Evolutionary conservation across 2,113 vertebrate genomes (phyloP), one percentile per base, ranked within the genome.

Genomic region (Noctilio leporinus): DNA sequence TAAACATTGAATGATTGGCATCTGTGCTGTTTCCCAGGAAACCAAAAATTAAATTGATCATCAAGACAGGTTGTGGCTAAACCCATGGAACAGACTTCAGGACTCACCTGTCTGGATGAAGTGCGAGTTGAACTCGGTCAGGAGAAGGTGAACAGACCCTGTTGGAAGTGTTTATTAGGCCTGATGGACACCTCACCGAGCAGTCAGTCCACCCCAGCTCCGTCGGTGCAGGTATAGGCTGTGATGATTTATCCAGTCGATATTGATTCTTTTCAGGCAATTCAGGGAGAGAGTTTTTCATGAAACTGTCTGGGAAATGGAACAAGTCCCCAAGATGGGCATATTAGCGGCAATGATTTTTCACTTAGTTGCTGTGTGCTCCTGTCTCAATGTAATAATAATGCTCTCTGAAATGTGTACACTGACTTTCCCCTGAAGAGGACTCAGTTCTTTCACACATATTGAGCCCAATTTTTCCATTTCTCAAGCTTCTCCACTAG

Each of bases 201-300:
- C 14, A 7, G 0, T 0, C 14, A 7, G 0, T 0, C 93, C 26
- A 70, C 57, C 35, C n/a, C 4, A 15, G 51, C 38, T 57, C 57
- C 6, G 0, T 6, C 0, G 38, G 81, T 22, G 67, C 72, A 35
- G 83, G 12, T 3, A 0, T 11, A 5, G 87, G 76, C 95, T 83
- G 28, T 70, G 76, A 62, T 70, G 72, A 78, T 87, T 95, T 70
- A 93, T 38, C 91, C 15, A 82, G 69, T 43, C 64, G 0, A 10
- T 91, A 96, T 86, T 62, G 95, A 94, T 93, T 87, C 91, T 96
- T 96, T 95, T 8, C 51, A 77, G 75, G 94, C 10, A 96, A 93
- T 73, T 69, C 55, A 89, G 73, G 95, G 65, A 93, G 8, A 47
- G 91, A 95, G 24, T 85, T 94, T 98, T 95, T 97, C 81, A 51